Base-by-base conservation (phyloP, 2,113 vertebrate genomes). In the Leuciscus idus region DNA sequence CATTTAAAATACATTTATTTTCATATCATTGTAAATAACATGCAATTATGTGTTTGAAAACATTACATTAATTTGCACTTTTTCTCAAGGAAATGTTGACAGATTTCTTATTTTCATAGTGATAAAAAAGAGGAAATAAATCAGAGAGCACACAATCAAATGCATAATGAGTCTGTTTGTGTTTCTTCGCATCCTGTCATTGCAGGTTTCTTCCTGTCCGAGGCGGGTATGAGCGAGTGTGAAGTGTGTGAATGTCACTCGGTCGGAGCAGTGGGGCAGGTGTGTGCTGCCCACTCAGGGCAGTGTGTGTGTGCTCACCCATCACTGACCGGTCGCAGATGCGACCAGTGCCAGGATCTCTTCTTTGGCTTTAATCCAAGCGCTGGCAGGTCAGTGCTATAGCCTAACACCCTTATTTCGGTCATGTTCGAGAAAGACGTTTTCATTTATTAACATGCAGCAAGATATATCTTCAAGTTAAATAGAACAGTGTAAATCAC, bases 351-450 rank as follows among this genome's bases (percentile, higher is more conserved):
- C 90, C 90, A 55, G 79, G 94, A 96, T 39, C 91, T 91, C 86
- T 95, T 96, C 93, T 98, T 95, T 90, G 96, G 96, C 87, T 98
- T 99, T 90, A 94, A 97, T 87, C 93, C 95, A 85, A 92, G 93
- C 84, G 91, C 92, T 50, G 96, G 97, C 90, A 97, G 96, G 97
- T 97, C 92, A 94, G 91, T 90, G 66, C 17, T 74, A 89, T 75
- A 3, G 46, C 52, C 85, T 21, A 61, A 33, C 17, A 52, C 76
- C 52, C 21, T 50, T 59, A 59, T 61, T 23, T 82, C 39, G 6
- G 62, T 61, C 74, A 70, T 82, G 43, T 70, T 82, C 81, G 13
- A 52, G 55, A 73, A 46, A 43, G 28, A 81, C 36, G 61, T 66
- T 33, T 82, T 70, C 80, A 68, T 82, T 50, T 36, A 82, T 68